Evolutionary conservation across 2,113 vertebrate species (phyloP).

Genomic region (Ctenomys sociabilis): DNA sequence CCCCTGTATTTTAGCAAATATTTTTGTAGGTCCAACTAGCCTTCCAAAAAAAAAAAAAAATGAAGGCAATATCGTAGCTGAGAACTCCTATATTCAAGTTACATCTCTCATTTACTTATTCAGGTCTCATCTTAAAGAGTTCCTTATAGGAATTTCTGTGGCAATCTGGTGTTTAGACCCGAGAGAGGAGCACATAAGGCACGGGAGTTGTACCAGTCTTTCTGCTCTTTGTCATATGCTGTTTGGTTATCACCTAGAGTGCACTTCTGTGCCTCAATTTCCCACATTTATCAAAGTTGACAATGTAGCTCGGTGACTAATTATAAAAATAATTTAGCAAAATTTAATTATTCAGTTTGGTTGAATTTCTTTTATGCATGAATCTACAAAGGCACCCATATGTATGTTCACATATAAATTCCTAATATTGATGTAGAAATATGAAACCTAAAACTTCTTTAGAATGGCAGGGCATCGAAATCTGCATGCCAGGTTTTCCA

Average conservation of each 20-base stretch:
- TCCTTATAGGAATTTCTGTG: slow-evolving; percentile 67
- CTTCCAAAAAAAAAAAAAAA: slow-evolving; percentile 37
- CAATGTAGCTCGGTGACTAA: slow-evolving; percentile 62
- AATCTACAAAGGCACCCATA: neutral
- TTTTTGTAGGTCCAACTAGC: neutral
- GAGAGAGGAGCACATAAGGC: slow-evolving; percentile 69
- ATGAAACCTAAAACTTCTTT: slow-evolving; percentile 60
- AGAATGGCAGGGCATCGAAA: slow-evolving; percentile 68
- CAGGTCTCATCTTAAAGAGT: slow-evolving; percentile 69
- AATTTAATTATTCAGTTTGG: slow-evolving; percentile 34
- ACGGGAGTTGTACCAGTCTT: slow-evolving; percentile 73
- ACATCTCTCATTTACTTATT: slow-evolving; percentile 21
- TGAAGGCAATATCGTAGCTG: neutral
- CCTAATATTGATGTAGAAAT: slow-evolving; percentile 62
- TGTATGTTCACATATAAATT: neutral
- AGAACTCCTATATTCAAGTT: slow-evolving; percentile 12
- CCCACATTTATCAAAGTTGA: slow-evolving; percentile 79
- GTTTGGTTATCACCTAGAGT: slow-evolving; percentile 78
- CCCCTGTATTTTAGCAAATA: neutral
- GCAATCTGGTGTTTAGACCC: slow-evolving; percentile 78
- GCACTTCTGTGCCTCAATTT: slow-evolving; percentile 80
- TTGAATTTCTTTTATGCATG: neutral
- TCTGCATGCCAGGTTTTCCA: slow-evolving; percentile 75
- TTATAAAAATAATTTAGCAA: slow-evolving; percentile 10
- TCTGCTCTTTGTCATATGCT: slow-evolving; percentile 79